Percentiles rank a stretch among this genome's conserved stretches.
Conservation (phyloP, 37 sponge, comb jelly and placozoan species). For the Haliclona indistincta region DNA sequence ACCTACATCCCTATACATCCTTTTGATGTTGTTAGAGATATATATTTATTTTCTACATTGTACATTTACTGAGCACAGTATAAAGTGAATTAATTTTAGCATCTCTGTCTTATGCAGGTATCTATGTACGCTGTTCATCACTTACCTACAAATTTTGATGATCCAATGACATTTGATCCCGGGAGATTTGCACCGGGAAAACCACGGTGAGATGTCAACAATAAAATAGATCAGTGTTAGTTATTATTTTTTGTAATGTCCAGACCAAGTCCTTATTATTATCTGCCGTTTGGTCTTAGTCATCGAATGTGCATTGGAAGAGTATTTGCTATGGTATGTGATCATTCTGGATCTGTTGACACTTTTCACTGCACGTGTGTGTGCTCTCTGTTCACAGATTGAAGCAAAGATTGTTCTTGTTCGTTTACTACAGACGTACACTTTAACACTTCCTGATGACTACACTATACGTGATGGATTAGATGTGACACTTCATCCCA, state of each 20-base stretch:
- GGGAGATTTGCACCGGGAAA: neutral
- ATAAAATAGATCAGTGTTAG: neutral
- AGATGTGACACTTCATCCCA: too few species aligned
- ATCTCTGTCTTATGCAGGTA: too few species aligned
- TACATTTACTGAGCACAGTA: too few species aligned
- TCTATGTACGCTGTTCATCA: neutral
- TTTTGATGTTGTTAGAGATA: too few species aligned
- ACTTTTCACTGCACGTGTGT: neutral
- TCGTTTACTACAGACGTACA: slow-evolving; percentile 17
- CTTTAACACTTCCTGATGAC: neutral
- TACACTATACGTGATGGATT: too few species aligned
- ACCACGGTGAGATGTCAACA: neutral
- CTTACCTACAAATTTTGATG: slow-evolving; percentile 1
- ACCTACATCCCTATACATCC: too few species aligned
- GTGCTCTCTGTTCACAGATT: slow-evolving; percentile 1
- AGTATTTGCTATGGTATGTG: slow-evolving; percentile 20
- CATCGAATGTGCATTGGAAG: slow-evolving; percentile 16
- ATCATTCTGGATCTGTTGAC: neutral
- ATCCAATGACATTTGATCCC: slow-evolving; percentile 18
- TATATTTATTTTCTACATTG: too few species aligned
- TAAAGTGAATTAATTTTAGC: too few species aligned
- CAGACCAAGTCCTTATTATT: slow-evolving; percentile 23
- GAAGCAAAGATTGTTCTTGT: slow-evolving; percentile 9
- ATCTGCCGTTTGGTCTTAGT: slow-evolving; percentile 17
- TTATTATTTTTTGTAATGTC: neutral